A percentile compares a stretch with the other conserved stretches of the same genome.
phyloP scores from a whole-genome alignment of 2,888 invertebrate genomes.

The Trissolcus japonicus region DNA sequence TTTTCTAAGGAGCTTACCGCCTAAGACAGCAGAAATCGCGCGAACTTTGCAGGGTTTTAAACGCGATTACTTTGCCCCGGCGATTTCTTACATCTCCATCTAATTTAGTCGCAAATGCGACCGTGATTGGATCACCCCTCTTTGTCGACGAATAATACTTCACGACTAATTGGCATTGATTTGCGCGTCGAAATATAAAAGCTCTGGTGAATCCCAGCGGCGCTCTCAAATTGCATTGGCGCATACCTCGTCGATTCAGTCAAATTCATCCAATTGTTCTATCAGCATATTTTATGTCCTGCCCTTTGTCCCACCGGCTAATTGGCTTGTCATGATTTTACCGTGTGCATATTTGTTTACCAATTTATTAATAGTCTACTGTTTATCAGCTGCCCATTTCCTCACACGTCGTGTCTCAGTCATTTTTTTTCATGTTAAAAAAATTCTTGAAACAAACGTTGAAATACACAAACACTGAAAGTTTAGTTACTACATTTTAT shows the following conservation, averaged over 20 bases:
- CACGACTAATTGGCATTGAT: conserved; percentile 22
- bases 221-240: background rate
- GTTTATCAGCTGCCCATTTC: too few relatives aligned
- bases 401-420: too few relatives aligned
- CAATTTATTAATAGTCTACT: conserved; percentile 4
- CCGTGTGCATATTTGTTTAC: background rate
- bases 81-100: conserved; percentile 54
- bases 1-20: conserved; percentile 66
- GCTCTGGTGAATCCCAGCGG: background rate
- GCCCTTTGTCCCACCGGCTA: background rate
- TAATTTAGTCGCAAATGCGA: conserved; percentile 27
- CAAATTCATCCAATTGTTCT: conserved; percentile 14
- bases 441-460: too few relatives aligned
- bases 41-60: conserved; percentile 64
- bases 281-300: conserved; percentile 21
- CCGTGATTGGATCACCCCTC: conserved; percentile 29
- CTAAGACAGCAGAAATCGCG: conserved; percentile 62
- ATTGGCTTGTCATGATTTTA: conserved; percentile 11
- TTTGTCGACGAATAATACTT: conserved; percentile 34
- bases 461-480: too few relatives aligned
- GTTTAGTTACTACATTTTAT: too few relatives aligned
- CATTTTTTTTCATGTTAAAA: too few relatives aligned
- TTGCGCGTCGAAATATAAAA: too few relatives aligned
- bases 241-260: background rate
- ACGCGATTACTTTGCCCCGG: conserved; percentile 58